phyloP scores from a whole-genome alignment of 1,140 invertebrate genomes.

The Acyrthosiphon pisum region DNA sequence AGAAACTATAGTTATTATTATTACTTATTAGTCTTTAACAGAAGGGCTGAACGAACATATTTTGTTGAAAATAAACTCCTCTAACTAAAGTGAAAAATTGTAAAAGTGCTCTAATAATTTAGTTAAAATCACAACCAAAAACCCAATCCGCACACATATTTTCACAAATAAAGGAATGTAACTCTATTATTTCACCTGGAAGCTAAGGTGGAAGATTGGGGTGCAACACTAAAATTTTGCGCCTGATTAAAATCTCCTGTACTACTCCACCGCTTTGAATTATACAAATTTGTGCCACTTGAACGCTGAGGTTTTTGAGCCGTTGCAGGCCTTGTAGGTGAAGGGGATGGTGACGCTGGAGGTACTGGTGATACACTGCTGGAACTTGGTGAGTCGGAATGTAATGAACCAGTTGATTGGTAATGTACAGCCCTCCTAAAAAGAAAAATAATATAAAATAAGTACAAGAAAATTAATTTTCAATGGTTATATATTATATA shows the following conservation, averaged over 20 bases:
- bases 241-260: constrained; percentile 76
- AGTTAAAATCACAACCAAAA: constrained; percentile 5
- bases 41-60: neutral
- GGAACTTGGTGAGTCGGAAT: constrained; percentile 84
- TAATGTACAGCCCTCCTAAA: constrained; percentile 78
- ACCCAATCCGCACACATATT: neutral
- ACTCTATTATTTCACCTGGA: constrained; percentile 58
- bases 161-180: neutral
- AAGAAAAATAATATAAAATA: neutral
- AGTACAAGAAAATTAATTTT: neutral
- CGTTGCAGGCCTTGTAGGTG: constrained; percentile 71
- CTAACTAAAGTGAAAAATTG: neutral
- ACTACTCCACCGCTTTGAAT: constrained; percentile 82
- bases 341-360: constrained; percentile 78
- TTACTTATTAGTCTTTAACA: neutral
- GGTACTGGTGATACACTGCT: constrained; percentile 79
- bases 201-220: constrained; percentile 58
- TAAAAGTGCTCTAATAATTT: neutral
- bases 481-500: no score
- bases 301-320: constrained; percentile 58
- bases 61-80: neutral
- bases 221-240: constrained; percentile 62
- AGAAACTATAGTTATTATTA: neutral
- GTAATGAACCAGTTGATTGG: constrained; percentile 83
- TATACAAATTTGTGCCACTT: constrained; percentile 60